Conservation (phyloP, 2,113 vertebrate genomes). For the Cinclus cinclus region DNA sequence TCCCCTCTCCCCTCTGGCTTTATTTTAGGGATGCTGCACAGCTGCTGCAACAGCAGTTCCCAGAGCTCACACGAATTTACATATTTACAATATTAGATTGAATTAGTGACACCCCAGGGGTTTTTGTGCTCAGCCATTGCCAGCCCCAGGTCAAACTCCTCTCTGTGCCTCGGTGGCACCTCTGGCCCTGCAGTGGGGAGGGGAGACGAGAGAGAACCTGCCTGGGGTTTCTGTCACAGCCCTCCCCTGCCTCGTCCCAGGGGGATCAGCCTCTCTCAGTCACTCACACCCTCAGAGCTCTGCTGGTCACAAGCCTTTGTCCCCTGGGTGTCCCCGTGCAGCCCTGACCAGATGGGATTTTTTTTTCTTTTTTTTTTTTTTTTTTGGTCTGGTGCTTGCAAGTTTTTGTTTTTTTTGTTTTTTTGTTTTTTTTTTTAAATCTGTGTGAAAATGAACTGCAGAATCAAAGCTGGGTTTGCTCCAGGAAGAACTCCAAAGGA, state of each 20-base stretch:
- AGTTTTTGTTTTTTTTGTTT: neutral
- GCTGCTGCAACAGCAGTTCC: neutral
- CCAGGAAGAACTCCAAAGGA: too few species aligned
- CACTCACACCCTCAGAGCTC: accelerated
- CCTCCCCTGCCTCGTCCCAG: neutral
- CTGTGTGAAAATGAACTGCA: neutral
- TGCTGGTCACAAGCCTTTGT: neutral
- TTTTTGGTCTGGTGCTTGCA: neutral
- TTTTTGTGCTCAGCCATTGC: neutral
- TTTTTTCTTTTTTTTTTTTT: neutral
- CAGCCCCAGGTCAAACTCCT: neutral
- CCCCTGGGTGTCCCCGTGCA: neutral
- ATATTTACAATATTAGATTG: too few species aligned
- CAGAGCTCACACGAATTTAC: accelerated
- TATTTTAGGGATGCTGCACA: neutral
- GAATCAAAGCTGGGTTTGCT: neutral
- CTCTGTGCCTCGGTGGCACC: neutral
- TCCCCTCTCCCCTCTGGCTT: neutral
- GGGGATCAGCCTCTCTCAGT: neutral
- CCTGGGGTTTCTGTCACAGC: neutral
- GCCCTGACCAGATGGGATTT: neutral
- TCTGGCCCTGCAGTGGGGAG: neutral
- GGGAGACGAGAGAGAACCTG: neutral
- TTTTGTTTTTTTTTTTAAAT: neutral
- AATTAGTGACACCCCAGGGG: neutral